Conservation (phyloP, 64 coral and sea anemone genomes). For the Porites lutea region DNA sequence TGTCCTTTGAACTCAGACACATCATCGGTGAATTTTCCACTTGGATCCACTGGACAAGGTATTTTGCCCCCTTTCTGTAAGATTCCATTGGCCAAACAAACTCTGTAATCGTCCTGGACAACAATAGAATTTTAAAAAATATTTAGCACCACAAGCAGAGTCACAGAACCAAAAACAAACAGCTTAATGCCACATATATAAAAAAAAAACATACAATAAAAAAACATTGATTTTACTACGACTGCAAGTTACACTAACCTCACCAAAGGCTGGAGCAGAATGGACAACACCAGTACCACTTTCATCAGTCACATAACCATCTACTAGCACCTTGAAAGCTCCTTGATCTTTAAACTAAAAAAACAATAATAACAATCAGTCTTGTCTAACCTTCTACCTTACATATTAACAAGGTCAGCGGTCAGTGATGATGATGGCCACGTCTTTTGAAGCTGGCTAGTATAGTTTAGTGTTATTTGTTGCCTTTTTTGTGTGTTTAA, state of each 20-base stretch:
- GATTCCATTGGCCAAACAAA: conserved; percentile 88
- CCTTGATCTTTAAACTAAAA: conserved; percentile 72
- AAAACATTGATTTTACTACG: neutral
- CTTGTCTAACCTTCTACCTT: neutral
- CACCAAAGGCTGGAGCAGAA: conserved; percentile 99
- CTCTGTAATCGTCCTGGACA: conserved; percentile 93
- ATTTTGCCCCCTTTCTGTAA: conserved; percentile 91
- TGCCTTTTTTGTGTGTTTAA: no score
- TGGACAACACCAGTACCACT: conserved; percentile 97
- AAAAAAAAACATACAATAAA: neutral
- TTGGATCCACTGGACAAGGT: conserved; percentile 96
- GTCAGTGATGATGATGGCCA: no score
- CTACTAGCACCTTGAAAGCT: conserved; percentile 89
- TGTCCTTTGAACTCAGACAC: conserved; percentile 88
- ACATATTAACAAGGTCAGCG: no score
- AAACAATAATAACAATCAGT: neutral
- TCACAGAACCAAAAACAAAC: neutral
- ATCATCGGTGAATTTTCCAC: conserved; percentile 87
- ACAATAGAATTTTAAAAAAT: neutral
- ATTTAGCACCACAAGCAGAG: neutral
- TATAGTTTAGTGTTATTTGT: no score
- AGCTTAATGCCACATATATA: neutral
- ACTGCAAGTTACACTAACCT: conserved; percentile 50
- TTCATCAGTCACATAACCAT: conserved; percentile 95
- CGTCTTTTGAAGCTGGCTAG: no score